A percentile compares a stretch with the other conserved stretches of the same genome.
These are phyloP conservation scores for Acleris holmiana DNA, from an alignment of 2,888 invertebrate species.

Conservation along the genomic window DNA sequence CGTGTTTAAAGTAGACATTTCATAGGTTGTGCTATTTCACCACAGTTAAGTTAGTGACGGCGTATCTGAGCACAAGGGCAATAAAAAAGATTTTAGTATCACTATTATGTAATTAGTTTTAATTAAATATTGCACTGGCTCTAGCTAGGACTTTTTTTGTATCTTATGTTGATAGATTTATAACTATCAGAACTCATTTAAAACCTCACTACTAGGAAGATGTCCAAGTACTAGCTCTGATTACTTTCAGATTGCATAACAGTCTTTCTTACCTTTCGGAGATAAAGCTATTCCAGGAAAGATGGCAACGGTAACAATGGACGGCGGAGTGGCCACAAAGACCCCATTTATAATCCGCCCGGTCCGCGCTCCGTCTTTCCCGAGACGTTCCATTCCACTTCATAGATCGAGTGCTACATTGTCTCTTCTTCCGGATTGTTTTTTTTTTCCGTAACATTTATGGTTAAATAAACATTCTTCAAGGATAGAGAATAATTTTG, in stretches of 20 bases:
- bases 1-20: too few relatives aligned
- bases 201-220: not conserved
- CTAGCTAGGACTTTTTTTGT: too few relatives aligned
- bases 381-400: constrained; percentile 59
- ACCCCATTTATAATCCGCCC: constrained; percentile 30
- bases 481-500: too few relatives aligned
- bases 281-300: constrained; percentile 7
- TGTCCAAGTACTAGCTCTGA: not conserved
- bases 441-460: constrained; percentile 39
- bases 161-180: too few relatives aligned
- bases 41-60: too few relatives aligned
- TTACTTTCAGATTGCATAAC: not conserved
- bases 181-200: too few relatives aligned
- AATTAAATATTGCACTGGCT: too few relatives aligned
- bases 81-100: too few relatives aligned
- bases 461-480: too few relatives aligned
- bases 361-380: constrained; percentile 34
- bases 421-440: constrained; percentile 55
- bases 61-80: too few relatives aligned
- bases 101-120: too few relatives aligned
- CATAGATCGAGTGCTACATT: constrained; percentile 63
- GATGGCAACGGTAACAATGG: constrained; percentile 19
- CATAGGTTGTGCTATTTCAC: too few relatives aligned
- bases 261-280: constrained; percentile 2
- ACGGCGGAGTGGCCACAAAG: constrained; percentile 25